These are phyloP conservation scores for Mus minutoides DNA, from an alignment of 2,797 vertebrate species.

Conservation along the genomic window DNA sequence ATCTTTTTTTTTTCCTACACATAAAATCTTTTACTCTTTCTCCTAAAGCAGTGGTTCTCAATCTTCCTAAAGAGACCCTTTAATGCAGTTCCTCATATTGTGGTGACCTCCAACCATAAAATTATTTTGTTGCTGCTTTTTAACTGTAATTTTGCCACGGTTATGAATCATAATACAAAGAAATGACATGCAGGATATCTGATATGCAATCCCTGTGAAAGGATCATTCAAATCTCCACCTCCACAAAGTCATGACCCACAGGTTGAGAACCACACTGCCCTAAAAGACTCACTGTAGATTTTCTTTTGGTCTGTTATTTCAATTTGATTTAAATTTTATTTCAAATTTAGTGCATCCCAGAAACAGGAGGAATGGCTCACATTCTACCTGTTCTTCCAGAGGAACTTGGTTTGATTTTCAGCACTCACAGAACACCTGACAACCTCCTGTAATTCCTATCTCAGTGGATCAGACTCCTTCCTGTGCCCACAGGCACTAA, in stretches of 20 bases:
- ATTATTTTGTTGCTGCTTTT: not conserved
- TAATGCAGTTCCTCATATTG: not conserved
- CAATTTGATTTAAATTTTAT: not conserved
- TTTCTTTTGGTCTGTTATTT: not conserved
- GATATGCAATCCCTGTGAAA: not conserved
- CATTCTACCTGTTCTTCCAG: not conserved
- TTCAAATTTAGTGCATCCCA: not conserved
- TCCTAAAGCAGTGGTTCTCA: not conserved
- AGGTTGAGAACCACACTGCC: not conserved
- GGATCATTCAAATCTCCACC: not conserved
- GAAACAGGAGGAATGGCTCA: not conserved
- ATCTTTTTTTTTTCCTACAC: not conserved
- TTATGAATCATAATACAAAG: not conserved
- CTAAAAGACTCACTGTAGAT: not conserved
- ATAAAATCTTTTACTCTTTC: not conserved
- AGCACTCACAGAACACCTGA: not conserved
- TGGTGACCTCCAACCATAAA: not conserved
- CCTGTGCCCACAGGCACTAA: not conserved
- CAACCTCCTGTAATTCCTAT: not conserved
- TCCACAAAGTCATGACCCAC: not conserved
- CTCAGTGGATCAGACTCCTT: not conserved
- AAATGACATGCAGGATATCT: not conserved
- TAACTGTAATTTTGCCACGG: not conserved
- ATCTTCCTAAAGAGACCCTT: not conserved
- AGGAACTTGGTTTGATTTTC: not conserved